Conservation (phyloP, 1,140 invertebrate species). For the Platorchestia sp. region DNA sequence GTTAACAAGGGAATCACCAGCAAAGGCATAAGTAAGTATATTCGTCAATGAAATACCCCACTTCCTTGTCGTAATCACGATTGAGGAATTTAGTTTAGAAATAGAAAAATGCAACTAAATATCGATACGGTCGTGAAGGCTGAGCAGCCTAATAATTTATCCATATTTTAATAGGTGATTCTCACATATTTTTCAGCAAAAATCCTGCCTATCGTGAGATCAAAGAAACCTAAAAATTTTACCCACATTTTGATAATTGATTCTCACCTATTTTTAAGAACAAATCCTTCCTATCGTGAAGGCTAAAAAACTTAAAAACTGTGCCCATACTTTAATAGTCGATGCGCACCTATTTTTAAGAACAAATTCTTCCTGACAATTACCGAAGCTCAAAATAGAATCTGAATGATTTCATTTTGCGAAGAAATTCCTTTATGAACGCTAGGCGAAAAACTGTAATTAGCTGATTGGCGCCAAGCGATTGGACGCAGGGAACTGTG, state of each 20-base stretch:
- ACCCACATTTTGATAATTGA: not conserved
- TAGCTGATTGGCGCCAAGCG: slow-evolving; percentile 38
- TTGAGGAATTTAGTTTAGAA: not conserved
- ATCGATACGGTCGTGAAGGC: no score
- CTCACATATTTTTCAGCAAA: not conserved
- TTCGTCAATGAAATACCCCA: no score
- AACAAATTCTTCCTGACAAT: not conserved
- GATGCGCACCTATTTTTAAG: not conserved
- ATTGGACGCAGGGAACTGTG: slow-evolving; percentile 32
- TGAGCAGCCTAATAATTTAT: no score
- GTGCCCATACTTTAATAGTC: not conserved
- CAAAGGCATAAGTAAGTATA: no score
- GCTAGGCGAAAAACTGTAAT: not conserved
- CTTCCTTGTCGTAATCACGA: no score
- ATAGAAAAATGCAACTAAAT: not conserved
- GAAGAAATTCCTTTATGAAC: slow-evolving; percentile 3
- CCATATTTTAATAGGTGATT: not conserved
- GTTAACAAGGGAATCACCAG: no score
- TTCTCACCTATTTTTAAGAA: not conserved
- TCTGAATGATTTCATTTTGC: not conserved
- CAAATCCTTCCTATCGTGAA: not conserved
- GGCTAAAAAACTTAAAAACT: no score
- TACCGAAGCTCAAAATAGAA: not conserved
- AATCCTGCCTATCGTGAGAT: not conserved
- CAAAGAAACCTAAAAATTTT: no score